phyloP scores from a whole-genome alignment of 2,113 vertebrate genomes.

The Panurus biarmicus region DNA sequence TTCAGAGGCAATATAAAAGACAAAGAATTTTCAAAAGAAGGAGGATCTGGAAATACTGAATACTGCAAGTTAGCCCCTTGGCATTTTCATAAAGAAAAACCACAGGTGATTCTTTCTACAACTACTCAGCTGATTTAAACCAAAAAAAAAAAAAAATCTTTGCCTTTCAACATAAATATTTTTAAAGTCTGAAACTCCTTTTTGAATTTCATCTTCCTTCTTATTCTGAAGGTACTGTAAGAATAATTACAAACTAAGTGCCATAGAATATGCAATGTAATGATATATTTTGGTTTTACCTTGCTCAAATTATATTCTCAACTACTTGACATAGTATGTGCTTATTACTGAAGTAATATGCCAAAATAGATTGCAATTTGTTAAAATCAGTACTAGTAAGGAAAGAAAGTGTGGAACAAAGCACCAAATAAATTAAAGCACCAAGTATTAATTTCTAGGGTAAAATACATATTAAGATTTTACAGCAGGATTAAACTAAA shows the following conservation, averaged over 20 bases:
- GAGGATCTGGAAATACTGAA: neutral
- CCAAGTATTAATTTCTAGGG: neutral
- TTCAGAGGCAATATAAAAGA: neutral
- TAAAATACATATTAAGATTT: neutral
- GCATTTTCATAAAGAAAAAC: constrained; percentile 42
- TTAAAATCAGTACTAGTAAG: neutral
- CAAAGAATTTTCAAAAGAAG: neutral
- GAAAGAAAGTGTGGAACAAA: neutral
- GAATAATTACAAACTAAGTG: neutral
- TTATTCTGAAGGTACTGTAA: neutral
- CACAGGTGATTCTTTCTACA: constrained; percentile 11
- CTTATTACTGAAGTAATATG: neutral
- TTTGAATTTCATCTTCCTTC: neutral
- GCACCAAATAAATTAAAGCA: neutral
- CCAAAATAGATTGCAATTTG: neutral
- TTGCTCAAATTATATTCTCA: neutral
- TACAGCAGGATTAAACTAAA: neutral
- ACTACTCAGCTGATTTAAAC: neutral
- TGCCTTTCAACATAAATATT: neutral
- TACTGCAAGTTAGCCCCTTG: neutral
- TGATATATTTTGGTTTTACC: neutral
- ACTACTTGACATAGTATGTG: neutral
- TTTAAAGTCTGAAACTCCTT: neutral
- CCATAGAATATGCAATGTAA: neutral
- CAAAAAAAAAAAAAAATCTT: neutral